Evolutionary conservation across 2,888 invertebrate genomes (phyloP).

Genomic region (Anarsia innoxiella): DNA sequence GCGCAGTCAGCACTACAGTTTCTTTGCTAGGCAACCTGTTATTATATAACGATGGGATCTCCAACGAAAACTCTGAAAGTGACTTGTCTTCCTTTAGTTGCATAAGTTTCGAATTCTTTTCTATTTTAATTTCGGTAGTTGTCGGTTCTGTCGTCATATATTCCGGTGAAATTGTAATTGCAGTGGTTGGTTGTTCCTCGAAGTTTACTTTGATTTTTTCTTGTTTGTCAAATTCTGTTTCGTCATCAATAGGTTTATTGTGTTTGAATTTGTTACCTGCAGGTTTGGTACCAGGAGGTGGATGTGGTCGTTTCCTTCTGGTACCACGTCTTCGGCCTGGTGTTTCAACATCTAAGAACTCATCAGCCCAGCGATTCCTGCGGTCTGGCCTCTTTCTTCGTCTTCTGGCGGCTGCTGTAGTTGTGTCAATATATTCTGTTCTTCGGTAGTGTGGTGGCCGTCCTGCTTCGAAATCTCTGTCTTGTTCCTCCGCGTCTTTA

Average conservation of each 20-base stretch:
- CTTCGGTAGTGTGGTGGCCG: neutral
- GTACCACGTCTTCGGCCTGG: constrained; percentile 48
- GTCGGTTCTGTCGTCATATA: neutral
- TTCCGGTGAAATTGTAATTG: neutral
- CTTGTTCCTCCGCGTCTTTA: no score
- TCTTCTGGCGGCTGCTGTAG: constrained; percentile 35
- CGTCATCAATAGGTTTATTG: neutral
- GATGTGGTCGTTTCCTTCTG: constrained; percentile 43
- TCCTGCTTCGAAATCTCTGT: neutral
- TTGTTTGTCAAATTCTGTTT: neutral
- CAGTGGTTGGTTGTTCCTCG: neutral
- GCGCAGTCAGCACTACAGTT: no score
- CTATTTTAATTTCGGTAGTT: constrained; percentile 7
- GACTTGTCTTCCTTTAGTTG: constrained; percentile 35
- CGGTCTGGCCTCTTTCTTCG: constrained; percentile 47
- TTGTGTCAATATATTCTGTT: neutral
- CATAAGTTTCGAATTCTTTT: constrained; percentile 6
- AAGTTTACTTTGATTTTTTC: neutral
- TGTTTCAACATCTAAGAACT: constrained; percentile 41
- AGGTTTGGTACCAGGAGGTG: neutral
- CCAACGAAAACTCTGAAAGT: constrained; percentile 49
- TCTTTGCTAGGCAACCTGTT: no score
- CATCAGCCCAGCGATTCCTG: constrained; percentile 52
- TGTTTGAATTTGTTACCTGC: no score
- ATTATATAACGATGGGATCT: no score